Evolutionary conservation across 2,113 vertebrate genomes (phyloP), one percentile per base, ranked within the genome.

Genomic region (Etia nguti): DNA sequence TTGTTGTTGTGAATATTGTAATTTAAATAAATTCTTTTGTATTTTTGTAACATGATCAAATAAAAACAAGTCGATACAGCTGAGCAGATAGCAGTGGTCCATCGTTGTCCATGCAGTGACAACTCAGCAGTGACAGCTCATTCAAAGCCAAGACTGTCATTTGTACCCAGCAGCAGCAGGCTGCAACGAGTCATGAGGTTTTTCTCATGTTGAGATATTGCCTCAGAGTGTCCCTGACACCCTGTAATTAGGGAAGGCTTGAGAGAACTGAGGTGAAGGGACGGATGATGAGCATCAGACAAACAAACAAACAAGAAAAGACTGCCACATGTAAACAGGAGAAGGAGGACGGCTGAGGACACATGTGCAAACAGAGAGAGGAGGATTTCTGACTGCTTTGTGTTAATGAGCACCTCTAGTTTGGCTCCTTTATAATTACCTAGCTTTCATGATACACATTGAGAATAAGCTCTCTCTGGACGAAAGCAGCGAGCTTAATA

Each of bases 181-280:
- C 85, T 87, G 88, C 85, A 77, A 57, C 54, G 4, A 50, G 54
- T 91, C 88, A 46, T 86, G 86, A 87, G 87, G 85, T 90, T 34
- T 22, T 90, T 81, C 81, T 92, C 41, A 94, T 91, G 83, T 80
- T 86, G 46, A 88, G 89, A 83, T 89, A 83, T 70, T 18, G 82
- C 84, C 77, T 86, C 79, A 79, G 31, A 86, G 90, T 62, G 77
- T 68, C 81, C 48, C 46, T 80, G 50, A 82, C 73, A 56, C 89
- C 43, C 88, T 92, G 54, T 90, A 91, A 93, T 95, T 84, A 89
- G n/a, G 3, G 70, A 81, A 41, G 62, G 89, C 36, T 9, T n/a
- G 34, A 55, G 34, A 24, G 36, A 79, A 82, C 56, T 5, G 65
- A 55, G 73, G 83, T 81, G 65, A 88, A 73, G 20, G 46, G 77